Percentiles rank a stretch among this genome's conserved stretches.
These are phyloP conservation scores for Rhyacophila brunnea DNA, from an alignment of 1,140 invertebrate species.

Conservation along the genomic window DNA sequence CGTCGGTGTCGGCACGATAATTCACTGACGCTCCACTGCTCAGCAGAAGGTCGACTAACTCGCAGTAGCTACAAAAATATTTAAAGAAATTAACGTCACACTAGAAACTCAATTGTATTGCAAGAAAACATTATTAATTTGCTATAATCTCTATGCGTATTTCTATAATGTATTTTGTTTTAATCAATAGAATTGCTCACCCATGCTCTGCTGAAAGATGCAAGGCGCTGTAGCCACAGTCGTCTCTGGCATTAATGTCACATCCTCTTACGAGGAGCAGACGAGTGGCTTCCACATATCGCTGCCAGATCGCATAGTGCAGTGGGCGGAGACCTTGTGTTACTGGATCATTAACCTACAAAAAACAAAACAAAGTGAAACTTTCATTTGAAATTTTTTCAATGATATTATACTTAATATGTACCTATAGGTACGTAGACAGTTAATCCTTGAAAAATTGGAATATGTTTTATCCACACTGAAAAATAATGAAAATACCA, in stretches of 20 bases:
- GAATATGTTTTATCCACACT: no score
- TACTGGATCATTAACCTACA: conserved; percentile 70
- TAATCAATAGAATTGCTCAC: no score
- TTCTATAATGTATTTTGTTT: background rate
- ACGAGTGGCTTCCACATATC: conserved; percentile 76
- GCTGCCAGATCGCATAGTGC: conserved; percentile 90
- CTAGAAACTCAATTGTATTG: no score
- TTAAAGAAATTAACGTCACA: no score
- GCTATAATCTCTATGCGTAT: no score
- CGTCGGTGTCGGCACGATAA: conserved; percentile 68
- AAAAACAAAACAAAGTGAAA: background rate
- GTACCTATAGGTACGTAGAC: no score
- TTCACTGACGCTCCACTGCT: conserved; percentile 79
- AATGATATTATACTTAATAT: no score
- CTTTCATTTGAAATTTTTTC: no score
- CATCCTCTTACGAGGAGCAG: conserved; percentile 74
- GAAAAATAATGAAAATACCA: no score
- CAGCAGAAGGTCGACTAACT: conserved; percentile 72
- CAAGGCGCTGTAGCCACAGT: conserved; percentile 86
- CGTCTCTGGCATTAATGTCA: conserved; percentile 82
- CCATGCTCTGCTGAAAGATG: conserved; percentile 86
- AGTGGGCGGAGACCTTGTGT: conserved; percentile 81
- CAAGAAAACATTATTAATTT: no score
- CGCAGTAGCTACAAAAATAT: conserved; percentile 60
- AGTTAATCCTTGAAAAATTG: no score